Evolutionary conservation across 2,113 vertebrate genomes (phyloP).

Genomic region (Typhlomys cinereus): DNA sequence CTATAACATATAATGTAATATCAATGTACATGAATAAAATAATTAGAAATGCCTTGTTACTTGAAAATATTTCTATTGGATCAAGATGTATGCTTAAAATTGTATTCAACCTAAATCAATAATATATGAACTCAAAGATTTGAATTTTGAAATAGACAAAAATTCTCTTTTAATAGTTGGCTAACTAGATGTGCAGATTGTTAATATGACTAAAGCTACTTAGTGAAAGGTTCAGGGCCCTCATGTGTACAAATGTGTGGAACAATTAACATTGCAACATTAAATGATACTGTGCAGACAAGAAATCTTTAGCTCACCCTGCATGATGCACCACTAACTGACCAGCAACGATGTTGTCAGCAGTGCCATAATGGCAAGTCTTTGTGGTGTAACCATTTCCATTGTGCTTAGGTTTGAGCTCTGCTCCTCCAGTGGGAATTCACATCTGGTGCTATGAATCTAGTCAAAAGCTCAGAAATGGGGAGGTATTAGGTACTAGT

Average conservation of each 20-base stretch:
- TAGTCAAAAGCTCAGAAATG: no score
- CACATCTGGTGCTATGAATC: no score
- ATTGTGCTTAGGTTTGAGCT: no score
- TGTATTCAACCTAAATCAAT: not conserved
- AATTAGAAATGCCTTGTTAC: not conserved
- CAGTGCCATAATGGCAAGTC: no score
- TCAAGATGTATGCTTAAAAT: not conserved
- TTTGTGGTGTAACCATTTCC: no score
- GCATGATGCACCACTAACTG: no score
- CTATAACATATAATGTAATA: not conserved
- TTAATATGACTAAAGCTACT: not conserved
- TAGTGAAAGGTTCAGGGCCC: not conserved
- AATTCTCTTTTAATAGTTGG: not conserved
- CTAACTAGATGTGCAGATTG: not conserved
- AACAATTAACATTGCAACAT: not conserved
- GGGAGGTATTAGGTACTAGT: no score
- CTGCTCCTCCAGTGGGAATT: no score
- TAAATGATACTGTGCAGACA: not conserved
- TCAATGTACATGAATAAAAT: not conserved
- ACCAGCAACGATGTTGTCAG: no score
- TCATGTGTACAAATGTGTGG: not conserved
- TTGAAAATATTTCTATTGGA: not conserved
- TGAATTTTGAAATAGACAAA: not conserved
- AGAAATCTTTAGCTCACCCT: not conserved
- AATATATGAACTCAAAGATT: not conserved